Base-by-base conservation (phyloP, 2,888 invertebrate species). In the Erpobdella octoculata region DNA sequence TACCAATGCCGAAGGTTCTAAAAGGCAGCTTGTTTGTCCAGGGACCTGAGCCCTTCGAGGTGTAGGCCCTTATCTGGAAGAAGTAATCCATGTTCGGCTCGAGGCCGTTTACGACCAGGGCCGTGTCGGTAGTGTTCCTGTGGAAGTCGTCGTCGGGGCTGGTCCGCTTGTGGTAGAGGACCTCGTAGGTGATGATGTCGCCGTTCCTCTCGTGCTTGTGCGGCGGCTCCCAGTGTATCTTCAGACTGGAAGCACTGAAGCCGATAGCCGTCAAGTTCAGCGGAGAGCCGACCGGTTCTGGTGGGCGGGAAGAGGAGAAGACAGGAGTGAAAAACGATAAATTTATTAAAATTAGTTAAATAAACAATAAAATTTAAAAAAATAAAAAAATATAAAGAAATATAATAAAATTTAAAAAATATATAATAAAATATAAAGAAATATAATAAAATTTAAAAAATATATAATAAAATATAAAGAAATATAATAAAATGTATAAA, bases 41-140 rank as follows among this genome's bases (percentile, higher is more conserved):
- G 0, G 95, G 95, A 0, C 96, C 96, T 2, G 90, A 88, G 0
- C 96, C 96, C 81, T 90, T 89, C 73, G 88, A 89, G 0, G 96
- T 97, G 81, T 91, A 91, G 0, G 95, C 93, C 79, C 91, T 88
- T 21, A 96, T 90, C 82, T 92, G 90, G 81, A 94, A 94, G 70
- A 90, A 88, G 82, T 96, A 97, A 81, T 93, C 92, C 0, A 92
- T 92, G 82, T 92, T 91, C 85, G 93, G 93, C 82, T 95, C 93
- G 75, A 97, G 86, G 78, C 79, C 79, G 58, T 78, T 77, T 6
- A 83, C 25, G 25, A 46, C 78, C 41, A 78, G 73, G 38, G 76
- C 77, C 6, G 78, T 78, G 21, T 79, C 79, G 0, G 82, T 81
- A 41, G 81, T 77, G 74, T 83, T 83, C 18, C 79, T 73, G 69